Evolutionary conservation across 1,140 invertebrate genomes (phyloP).

Genomic region (Galendromus occidentalis): DNA sequence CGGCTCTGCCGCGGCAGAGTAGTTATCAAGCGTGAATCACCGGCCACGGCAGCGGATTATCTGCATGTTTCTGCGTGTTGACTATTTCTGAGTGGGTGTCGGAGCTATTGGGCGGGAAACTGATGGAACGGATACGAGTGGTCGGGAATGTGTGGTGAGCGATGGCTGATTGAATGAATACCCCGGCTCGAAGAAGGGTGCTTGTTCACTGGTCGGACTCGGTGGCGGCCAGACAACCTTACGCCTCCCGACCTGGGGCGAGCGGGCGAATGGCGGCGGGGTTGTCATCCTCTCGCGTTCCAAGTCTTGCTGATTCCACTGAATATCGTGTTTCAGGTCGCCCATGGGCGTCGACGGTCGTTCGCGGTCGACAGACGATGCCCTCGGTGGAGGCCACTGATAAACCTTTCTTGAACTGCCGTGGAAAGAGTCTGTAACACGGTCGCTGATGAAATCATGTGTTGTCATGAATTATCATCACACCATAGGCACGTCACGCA

Average conservation of each 20-base stretch:
- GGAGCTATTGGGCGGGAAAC: too few species aligned
- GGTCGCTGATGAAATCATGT: too few species aligned
- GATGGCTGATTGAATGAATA: background rate
- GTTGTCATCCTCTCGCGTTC: conserved; percentile 4
- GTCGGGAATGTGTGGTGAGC: too few species aligned
- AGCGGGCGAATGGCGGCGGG: conserved; percentile 5
- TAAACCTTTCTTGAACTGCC: conserved; percentile 5
- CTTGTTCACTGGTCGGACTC: background rate
- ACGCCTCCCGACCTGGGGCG: background rate
- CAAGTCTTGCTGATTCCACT: background rate
- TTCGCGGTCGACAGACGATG: background rate
- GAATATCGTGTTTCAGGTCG: background rate
- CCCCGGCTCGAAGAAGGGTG: background rate
- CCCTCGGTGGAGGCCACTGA: background rate
- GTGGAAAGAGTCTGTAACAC: conserved; percentile 9
- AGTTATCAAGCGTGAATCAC: too few species aligned
- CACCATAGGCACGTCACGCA: too few species aligned
- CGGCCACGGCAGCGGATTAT: too few species aligned
- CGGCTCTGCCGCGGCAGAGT: too few species aligned
- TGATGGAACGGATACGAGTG: too few species aligned
- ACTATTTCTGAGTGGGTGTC: too few species aligned
- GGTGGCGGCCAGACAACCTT: conserved; percentile 3
- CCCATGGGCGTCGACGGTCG: background rate
- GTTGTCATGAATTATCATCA: too few species aligned
- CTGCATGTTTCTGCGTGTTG: too few species aligned